Base-by-base conservation (phyloP, 2,888 invertebrate species). In the Stenotaenia linearis region DNA sequence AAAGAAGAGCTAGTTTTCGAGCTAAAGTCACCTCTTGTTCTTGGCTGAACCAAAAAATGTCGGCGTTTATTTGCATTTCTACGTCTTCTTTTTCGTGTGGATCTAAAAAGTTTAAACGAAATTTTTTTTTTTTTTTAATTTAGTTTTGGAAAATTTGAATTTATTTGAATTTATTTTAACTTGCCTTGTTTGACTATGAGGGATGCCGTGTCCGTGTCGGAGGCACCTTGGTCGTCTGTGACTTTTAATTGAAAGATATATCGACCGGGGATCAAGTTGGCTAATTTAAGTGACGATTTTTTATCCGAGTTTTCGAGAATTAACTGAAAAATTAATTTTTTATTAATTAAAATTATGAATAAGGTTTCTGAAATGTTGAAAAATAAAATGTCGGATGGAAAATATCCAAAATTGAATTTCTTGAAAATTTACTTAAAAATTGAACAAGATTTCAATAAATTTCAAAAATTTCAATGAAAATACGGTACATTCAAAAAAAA, bases 241-340 rank as follows among this genome's bases (percentile, higher is more conserved):
- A 97, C 96, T n/a, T 92, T 93, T 80, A 97, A 87, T 84, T 92
- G 92, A 85, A 96, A 97, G 1, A 95, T 91, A 85, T 97, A 97
- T 82, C 92, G 90, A 0, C 97, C 97, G 2, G 93, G 91, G 76
- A 94, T 92, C 79, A 96, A 89, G 85, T 95, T 92, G n/a, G 93
- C 91, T 37, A 95, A 86, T 92, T 93, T 91, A 80, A 97, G 88
- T 7, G 95, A 89, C 0, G 96, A 90, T 75, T 92, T 90, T 79
- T 91, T 90, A 83, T 95, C 94, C 0, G 94, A 92, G 81, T 90
- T 87, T 69, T 91, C 90, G 82, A 96, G 90, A 79, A 97, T 90
- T 79, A 90, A 91, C 82, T 83, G 25, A 75, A 81, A 84, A 85
- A 81, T n/a, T 82, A 81, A 35, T 76, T 37, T n/a, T 2, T 35